Conservation (phyloP, 23 tunicate genomes). For the Ascidia mentula region DNA sequence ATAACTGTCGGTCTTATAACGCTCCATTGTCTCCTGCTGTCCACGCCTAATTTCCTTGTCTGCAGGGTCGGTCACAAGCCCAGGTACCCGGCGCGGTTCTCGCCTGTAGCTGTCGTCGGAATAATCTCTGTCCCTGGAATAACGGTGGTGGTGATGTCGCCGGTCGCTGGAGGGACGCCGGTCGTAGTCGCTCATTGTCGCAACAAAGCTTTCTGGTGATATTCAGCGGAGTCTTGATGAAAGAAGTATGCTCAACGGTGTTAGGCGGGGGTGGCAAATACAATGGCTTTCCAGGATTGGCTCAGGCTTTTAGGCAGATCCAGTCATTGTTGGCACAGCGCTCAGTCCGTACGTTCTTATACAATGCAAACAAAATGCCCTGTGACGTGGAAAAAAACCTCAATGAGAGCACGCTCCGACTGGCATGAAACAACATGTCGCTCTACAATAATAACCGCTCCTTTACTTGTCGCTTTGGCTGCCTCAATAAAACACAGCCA, state of each 20-base stretch:
- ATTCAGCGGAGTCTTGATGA: background rate
- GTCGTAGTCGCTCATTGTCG: background rate
- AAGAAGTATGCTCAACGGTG: background rate
- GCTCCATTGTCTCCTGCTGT: slow-evolving; percentile 30
- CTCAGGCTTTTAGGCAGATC: background rate
- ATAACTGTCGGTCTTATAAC: slow-evolving; percentile 3
- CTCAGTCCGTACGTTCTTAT: background rate
- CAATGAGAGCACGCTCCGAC: background rate
- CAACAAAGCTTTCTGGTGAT: background rate
- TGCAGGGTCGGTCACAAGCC: slow-evolving; percentile 48
- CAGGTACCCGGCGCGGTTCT: slow-evolving; percentile 44
- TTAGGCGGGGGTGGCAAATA: background rate
- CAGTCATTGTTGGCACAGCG: slow-evolving; percentile 14
- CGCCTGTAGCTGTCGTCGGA: slow-evolving; percentile 19
- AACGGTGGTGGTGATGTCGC: slow-evolving; percentile 9
- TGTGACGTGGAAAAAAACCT: background rate
- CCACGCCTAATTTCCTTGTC: slow-evolving; percentile 24
- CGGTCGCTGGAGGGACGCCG: slow-evolving; percentile 4
- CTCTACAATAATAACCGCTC: background rate
- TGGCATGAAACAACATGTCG: background rate
- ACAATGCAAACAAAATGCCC: slow-evolving; percentile 1
- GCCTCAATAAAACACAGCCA: too few relatives aligned
- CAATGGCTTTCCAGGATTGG: background rate
- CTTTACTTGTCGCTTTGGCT: background rate
- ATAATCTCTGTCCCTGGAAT: slow-evolving; percentile 13